Base-by-base conservation (phyloP, 1,140 invertebrate genomes). In the Dermatophagoides farinae region DNA sequence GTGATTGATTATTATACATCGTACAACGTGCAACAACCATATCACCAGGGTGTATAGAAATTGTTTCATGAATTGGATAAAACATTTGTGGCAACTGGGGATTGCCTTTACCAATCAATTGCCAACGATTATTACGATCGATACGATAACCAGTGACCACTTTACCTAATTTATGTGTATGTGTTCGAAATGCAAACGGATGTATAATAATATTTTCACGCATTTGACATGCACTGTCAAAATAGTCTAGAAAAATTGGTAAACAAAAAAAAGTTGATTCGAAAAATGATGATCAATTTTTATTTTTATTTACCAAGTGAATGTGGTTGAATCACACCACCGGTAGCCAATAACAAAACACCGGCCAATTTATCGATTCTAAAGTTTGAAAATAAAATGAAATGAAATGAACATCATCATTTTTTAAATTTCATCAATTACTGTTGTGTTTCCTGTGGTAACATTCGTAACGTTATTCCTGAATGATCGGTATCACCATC, bases 51-150 rank as follows among this genome's bases (percentile, higher is more conserved):
- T 71, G 68, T 9, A 81, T 72, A n/a, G 68, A 68, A 18, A 78
- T 67, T 14, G 71, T 60, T 61, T 67, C 67, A 22, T 79, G 75
- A 1, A 90, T 78, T 9, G 86, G 85, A 73, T 97, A 97, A 76
- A 97, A 98, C 83, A 97, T 95, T 72, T 79, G 83, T 1, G 92
- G 89, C 60, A 82, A 80, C 63, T 92, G 78, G 6, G 93, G 93
- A 77, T 96, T 79, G 61, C 85, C 79, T 72, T 91, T 89, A 6
- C 92, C 93, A 38, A 97, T 76, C 51, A 91, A 70, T 16, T 79
- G 78, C 88, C 89, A 93, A 4, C 8, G 31, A 41, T 59, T 80
- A 68, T 81, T 76, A 54, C 73, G 71, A 14, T 77, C 74, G 0
- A 92, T 80, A 58, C 79, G 78, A 73, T 90, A 96, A 1, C 90